Base-by-base conservation (phyloP, 2,113 vertebrate species). In the Phoxinus phoxinus region DNA sequence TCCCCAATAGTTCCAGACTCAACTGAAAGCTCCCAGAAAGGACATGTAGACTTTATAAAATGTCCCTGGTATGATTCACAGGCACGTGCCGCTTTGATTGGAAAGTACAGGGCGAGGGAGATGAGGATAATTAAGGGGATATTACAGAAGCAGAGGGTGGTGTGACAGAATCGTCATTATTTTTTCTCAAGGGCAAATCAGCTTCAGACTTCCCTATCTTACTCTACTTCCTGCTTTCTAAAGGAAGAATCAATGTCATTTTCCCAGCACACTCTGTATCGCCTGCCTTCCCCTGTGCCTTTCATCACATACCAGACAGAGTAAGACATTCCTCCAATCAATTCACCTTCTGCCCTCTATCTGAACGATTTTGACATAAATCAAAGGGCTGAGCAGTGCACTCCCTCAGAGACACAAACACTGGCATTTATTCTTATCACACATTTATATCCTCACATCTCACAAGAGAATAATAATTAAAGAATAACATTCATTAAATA, bases 311-410 rank as follows among this genome's bases (percentile, higher is more conserved):
- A 85, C 71, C 83, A 51, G 56, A 51, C n/a, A 84, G 83, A 65
- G 85, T 90, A 81, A 86, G 88, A 90, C 86, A 88, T 87, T 82
- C 7, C 84, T 88, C 46, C 35, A 88, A 92, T 93, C 92, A 93
- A 89, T 93, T 94, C 90, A 89, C 92, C 90, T 89, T 23, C 87
- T 91, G 86, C 89, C 88, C 90, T 92, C 90, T 85, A 87, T 92
- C 61, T 87, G 37, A 91, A 87, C 75, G 69, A 81, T 89, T 89
- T 84, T 86, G 85, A 86, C 84, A 10, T 84, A 56, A 85, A 93
- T 90, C 90, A 91, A 92, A 91, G 84, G 89, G 83, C 81, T 83
- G 65, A 51, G 48, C 46, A 71, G 48, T 37, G 65, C 27, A 58
- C 65, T 58, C 21, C 67, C 67, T 69, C 37, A 25, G 46, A 84